Evolutionary conservation across 2,888 invertebrate genomes (phyloP).

Genomic region (Phorcus lineatus): DNA sequence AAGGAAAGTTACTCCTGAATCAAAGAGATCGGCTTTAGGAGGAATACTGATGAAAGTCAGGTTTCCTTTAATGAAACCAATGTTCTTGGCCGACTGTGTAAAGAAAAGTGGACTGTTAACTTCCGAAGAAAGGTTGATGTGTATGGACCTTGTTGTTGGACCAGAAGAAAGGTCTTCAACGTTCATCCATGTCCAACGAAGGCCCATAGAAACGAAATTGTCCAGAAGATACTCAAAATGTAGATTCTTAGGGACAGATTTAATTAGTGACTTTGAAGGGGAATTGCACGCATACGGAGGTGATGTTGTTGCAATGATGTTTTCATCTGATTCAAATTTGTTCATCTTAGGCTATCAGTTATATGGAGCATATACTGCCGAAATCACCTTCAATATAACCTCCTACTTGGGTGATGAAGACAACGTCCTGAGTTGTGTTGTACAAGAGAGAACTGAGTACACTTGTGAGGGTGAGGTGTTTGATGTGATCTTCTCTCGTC

Average conservation of each 20-base stretch:
- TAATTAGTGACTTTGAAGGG: too few relatives aligned
- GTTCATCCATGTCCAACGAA: background rate
- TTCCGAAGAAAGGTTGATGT: background rate
- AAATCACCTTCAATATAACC: background rate
- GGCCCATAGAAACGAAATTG: too few relatives aligned
- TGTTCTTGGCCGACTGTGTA: background rate
- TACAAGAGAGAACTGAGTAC: background rate
- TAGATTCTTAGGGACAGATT: too few relatives aligned
- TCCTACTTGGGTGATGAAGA: background rate
- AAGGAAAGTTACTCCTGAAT: background rate
- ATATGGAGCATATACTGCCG: too few relatives aligned
- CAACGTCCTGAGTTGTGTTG: background rate
- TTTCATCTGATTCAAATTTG: too few relatives aligned
- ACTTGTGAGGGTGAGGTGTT: background rate
- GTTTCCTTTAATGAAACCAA: background rate
- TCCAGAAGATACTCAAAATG: too few relatives aligned
- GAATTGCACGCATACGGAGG: background rate
- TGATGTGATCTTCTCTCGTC: background rate
- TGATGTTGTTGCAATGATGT: too few relatives aligned
- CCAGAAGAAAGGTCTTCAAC: background rate
- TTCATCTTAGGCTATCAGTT: too few relatives aligned
- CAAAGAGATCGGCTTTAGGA: background rate
- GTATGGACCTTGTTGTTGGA: background rate
- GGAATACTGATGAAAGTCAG: background rate
- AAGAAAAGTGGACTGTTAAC: background rate